phyloP scores from a whole-genome alignment of 2,113 vertebrate genomes.

The Anguilla rostrata region DNA sequence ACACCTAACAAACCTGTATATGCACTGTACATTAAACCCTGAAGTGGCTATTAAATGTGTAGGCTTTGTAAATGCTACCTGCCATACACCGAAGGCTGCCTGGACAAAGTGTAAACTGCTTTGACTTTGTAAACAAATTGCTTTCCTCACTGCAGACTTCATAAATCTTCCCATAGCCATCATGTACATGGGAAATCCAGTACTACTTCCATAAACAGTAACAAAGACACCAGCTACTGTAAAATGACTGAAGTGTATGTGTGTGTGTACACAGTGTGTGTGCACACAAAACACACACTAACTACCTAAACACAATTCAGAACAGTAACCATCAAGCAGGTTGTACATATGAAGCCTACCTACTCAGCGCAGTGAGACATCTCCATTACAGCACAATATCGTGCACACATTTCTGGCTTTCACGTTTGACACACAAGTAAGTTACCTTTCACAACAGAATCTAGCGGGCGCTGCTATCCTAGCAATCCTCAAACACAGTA shows the following conservation, averaged over 20 bases:
- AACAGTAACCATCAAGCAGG: not conserved
- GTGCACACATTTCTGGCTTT: not conserved
- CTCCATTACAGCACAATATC: not conserved
- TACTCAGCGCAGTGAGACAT: not conserved
- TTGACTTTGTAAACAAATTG: not conserved
- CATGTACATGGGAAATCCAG: not conserved
- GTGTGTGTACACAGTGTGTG: no score
- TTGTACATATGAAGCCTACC: no score
- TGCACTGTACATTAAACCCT: not conserved
- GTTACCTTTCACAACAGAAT: not conserved
- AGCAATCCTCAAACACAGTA: not conserved
- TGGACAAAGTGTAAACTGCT: conserved; percentile 3
- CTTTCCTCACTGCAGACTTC: not conserved
- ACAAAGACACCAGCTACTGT: not conserved
- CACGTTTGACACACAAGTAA: not conserved
- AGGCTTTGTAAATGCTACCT: not conserved
- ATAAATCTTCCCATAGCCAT: not conserved
- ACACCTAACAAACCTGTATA: not conserved
- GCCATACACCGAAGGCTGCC: not conserved
- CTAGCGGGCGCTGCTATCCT: not conserved
- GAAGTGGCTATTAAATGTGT: not conserved
- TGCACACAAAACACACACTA: not conserved
- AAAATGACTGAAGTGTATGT: not conserved
- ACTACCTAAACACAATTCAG: not conserved
- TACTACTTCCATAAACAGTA: not conserved